Evolutionary conservation across 2,113 vertebrate species (phyloP).

Genomic region (Climacteris rufus): DNA sequence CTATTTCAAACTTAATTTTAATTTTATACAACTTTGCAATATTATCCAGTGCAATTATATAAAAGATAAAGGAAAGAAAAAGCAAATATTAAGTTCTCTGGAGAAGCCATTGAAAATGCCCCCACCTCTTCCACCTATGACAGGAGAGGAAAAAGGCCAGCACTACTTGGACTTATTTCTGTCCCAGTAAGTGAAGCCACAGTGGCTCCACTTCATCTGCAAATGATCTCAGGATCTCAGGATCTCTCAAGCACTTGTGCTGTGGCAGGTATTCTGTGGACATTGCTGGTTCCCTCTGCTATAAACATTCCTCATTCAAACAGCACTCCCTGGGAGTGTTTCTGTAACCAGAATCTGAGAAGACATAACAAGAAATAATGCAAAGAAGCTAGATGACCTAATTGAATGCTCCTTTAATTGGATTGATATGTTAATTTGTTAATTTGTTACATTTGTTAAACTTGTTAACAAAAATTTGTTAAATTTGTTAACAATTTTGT

Average conservation of each 20-base stretch:
- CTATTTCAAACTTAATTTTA: conserved; percentile 71
- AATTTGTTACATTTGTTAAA: too few species aligned
- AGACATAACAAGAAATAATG: too few species aligned
- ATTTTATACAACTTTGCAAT: conserved; percentile 70
- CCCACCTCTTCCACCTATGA: background rate
- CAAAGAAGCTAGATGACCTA: too few species aligned
- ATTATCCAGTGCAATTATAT: conserved; percentile 45
- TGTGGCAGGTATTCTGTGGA: background rate
- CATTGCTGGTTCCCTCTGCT: background rate
- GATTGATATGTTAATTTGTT: too few species aligned
- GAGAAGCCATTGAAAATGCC: background rate
- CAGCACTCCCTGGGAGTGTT: background rate
- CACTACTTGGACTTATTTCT: background rate
- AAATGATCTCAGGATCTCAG: background rate
- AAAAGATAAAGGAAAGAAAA: conserved; percentile 25
- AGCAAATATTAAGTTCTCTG: background rate
- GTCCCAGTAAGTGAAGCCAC: background rate
- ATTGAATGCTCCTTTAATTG: too few species aligned
- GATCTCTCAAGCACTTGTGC: background rate
- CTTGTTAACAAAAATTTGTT: too few species aligned
- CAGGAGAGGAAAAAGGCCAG: background rate
- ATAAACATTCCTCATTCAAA: background rate
- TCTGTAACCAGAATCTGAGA: too few species aligned
- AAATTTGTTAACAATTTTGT: too few species aligned
- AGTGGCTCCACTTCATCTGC: background rate